Percentiles rank a stretch among this genome's conserved stretches.
Conservation (phyloP, 2,113 vertebrate genomes). For the Micronisus gabar region DNA sequence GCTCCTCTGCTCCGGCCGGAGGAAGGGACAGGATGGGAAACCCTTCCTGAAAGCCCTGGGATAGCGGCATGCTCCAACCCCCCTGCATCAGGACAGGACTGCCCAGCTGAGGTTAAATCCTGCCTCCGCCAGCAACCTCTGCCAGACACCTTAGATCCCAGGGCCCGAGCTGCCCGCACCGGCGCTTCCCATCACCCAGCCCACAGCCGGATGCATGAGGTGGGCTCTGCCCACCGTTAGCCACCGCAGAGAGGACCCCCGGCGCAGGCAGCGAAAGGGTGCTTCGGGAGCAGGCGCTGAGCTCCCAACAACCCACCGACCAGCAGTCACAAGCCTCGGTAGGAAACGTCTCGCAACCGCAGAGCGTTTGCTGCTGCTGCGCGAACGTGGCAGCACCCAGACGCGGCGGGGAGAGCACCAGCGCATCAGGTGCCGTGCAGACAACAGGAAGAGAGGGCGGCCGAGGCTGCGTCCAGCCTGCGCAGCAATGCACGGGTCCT, state of each 20-base stretch:
- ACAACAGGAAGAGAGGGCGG: neutral
- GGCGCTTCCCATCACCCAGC: neutral
- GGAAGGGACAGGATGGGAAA: neutral
- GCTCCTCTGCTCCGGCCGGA: neutral
- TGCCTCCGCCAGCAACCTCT: neutral
- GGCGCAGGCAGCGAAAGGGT: accelerated
- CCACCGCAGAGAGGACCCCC: neutral
- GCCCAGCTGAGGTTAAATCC: neutral
- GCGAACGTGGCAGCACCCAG: neutral
- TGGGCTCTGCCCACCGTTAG: neutral
- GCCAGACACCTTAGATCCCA: neutral
- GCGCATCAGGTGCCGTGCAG: neutral
- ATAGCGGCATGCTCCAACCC: neutral
- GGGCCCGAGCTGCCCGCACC: neutral
- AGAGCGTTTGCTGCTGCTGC: accelerated
- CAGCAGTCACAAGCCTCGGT: accelerated
- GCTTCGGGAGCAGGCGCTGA: accelerated
- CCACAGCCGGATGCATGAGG: neutral
- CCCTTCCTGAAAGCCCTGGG: neutral
- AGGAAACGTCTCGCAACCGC: neutral
- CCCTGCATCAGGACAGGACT: neutral
- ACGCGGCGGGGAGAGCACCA: no score
- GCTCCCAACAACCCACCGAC: accelerated
- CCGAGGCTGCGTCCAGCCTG: neutral
- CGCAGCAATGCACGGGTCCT: accelerated